phyloP scores from a whole-genome alignment of 2,113 vertebrate genomes.

The Hepsetus odoe region DNA sequence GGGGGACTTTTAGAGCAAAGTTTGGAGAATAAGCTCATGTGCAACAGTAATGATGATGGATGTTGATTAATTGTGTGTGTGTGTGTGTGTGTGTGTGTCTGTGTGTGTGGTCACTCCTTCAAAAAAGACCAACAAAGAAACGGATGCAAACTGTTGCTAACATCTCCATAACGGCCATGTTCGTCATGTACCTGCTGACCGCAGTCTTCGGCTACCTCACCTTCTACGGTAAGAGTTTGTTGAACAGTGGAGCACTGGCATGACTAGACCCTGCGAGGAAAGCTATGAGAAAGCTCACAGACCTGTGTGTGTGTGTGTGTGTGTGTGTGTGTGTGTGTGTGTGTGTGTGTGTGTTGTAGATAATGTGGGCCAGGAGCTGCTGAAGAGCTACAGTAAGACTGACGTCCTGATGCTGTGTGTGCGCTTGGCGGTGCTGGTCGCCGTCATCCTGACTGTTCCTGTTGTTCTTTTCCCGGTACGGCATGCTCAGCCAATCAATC shows the following conservation, averaged over 20 bases:
- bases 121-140: slow-evolving; percentile 80
- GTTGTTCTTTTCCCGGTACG: slow-evolving; percentile 85
- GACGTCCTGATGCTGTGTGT: slow-evolving; percentile 83
- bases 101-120: slow-evolving; percentile 8
- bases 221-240: slow-evolving; percentile 78
- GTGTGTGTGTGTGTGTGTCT: slow-evolving; percentile 8
- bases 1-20: too few species aligned
- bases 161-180: slow-evolving; percentile 83
- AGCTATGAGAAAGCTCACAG: background rate
- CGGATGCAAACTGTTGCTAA: slow-evolving; percentile 85
- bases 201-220: slow-evolving; percentile 85
- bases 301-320: background rate
- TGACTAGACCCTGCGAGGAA: background rate
- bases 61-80: background rate
- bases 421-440: slow-evolving; percentile 80
- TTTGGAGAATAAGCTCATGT: too few species aligned
- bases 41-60: background rate
- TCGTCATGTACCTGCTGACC: slow-evolving; percentile 83
- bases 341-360: slow-evolving; percentile 56
- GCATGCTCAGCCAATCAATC: background rate
- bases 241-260: background rate
- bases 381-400: slow-evolving; percentile 78
- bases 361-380: slow-evolving; percentile 77
- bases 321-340: background rate
- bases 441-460: slow-evolving; percentile 84